These are phyloP conservation scores for Oconnorella tubifera DNA, from an alignment of 2,888 invertebrate genomes.

Conservation along the genomic window DNA sequence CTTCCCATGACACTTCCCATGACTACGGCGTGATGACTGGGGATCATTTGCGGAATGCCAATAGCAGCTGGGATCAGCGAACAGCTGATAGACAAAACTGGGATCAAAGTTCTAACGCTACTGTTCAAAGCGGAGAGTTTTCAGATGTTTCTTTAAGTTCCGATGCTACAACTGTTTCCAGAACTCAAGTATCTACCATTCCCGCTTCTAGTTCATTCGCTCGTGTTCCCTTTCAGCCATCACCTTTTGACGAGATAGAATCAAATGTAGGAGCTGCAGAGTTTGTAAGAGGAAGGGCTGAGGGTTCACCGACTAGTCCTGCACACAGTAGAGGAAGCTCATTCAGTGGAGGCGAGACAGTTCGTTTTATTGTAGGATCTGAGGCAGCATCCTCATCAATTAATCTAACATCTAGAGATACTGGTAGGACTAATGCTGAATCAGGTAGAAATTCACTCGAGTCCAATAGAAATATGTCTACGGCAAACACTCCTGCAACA, in stretches of 20 bases:
- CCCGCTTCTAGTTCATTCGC: not conserved
- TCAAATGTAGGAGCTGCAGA: not conserved
- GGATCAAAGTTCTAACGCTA: too few species aligned
- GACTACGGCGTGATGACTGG: not conserved
- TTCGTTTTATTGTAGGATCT: not conserved
- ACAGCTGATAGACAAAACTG: too few species aligned
- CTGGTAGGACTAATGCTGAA: not conserved
- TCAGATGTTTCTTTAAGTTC: not conserved
- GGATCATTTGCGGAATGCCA: too few species aligned
- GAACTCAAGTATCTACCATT: too few species aligned
- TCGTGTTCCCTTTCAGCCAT: not conserved
- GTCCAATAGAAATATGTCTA: not conserved
- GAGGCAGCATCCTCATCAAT: not conserved
- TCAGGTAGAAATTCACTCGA: not conserved
- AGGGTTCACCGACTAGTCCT: not conserved
- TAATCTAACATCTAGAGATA: not conserved
- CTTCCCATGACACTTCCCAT: not conserved
- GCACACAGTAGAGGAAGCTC: not conserved
- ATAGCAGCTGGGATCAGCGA: too few species aligned
- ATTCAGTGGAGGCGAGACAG: not conserved
- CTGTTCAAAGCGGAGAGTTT: not conserved
- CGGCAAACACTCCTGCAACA: not conserved
- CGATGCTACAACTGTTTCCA: not conserved
- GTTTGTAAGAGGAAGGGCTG: not conserved
- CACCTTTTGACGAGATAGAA: not conserved